Base-by-base conservation (phyloP, 1,140 invertebrate species). In the Homarus americanus region DNA sequence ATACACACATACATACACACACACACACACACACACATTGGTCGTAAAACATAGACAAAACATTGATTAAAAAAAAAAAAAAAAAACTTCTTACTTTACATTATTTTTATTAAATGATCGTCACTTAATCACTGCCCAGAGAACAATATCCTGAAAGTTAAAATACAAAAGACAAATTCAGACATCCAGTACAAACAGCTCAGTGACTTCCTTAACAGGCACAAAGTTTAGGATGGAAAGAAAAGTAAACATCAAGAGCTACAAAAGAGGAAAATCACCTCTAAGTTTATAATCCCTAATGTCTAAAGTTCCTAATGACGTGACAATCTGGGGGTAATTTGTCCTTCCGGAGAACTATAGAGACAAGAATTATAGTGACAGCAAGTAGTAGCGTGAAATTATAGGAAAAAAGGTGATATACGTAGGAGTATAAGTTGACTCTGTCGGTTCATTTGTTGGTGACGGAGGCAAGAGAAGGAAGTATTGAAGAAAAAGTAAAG, bases 241-340 rank as follows among this genome's bases (percentile, higher is more conserved):
- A 73, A 49, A 38, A 53, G 36, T 44, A 49, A 44, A 36, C n/a
- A 73, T 15, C 24, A 40, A 4, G 28, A 38, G 69, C 66, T 32
- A 72, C n/a, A 75, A 73, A 75, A 53, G 83, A 73, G 66, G 73
- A 86, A 86, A 76, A 83, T 83, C 58, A 83, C 49, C 80, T 24
- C 38, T 66, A 83, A 83, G 80, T 83, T 58, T 69, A 83, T 83
- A 83, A 83, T 83, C 80, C 80, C 69, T 83, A 83, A 83, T 83
- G 80, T 83, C 34, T 41, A 83, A 83, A 83, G 80, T 83, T 83
- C 28, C 53, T 66, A 69, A 83, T 83, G 80, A 83, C 80, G 80
- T 83, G 80, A 83, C 80, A 83, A 83, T 83, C 80, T 83, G 80
- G 80, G 44, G 28, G 80, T 34, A 34, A 66, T 83, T 83, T 83